Conservation (phyloP, 2,797 vertebrate species). For the Hypotaenidia philippensis region DNA sequence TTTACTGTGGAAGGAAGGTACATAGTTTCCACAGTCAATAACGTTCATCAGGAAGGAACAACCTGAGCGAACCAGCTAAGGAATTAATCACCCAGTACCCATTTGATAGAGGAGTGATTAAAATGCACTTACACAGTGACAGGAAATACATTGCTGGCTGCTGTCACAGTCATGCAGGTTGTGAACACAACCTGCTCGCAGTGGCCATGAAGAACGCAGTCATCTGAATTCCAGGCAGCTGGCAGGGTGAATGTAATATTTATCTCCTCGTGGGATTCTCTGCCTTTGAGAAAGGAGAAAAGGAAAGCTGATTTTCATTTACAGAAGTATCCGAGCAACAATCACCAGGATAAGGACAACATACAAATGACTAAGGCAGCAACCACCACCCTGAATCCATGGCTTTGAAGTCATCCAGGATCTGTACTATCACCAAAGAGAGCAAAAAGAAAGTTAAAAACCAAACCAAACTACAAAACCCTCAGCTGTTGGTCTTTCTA, state of each 20-base stretch:
- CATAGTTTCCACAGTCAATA: rapidly evolving
- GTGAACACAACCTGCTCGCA: slow-evolving; percentile 98
- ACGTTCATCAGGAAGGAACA: background rate
- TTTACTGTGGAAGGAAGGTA: background rate
- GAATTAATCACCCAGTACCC: background rate
- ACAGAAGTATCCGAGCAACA: slow-evolving; percentile 24
- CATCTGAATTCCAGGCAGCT: slow-evolving; percentile 94
- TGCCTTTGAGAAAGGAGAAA: slow-evolving; percentile 81
- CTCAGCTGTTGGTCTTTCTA: background rate
- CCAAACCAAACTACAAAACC: background rate
- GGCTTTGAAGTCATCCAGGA: background rate
- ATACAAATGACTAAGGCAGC: background rate
- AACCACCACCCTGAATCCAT: background rate
- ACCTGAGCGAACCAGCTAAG: background rate
- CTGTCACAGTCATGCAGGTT: slow-evolving; percentile 96
- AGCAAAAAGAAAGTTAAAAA: background rate
- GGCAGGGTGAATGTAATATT: slow-evolving; percentile 98
- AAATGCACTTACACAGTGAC: slow-evolving; percentile 93
- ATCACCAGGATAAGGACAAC: background rate
- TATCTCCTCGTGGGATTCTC: slow-evolving; percentile 95
- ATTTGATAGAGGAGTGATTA: background rate
- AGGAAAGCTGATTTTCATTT: background rate
- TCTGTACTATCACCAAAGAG: background rate
- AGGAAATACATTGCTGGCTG: slow-evolving; percentile 90
- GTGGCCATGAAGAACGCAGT: slow-evolving; percentile 94